Base-by-base conservation (phyloP, 2,888 invertebrate genomes). In the Leptinotarsa tumamoca region DNA sequence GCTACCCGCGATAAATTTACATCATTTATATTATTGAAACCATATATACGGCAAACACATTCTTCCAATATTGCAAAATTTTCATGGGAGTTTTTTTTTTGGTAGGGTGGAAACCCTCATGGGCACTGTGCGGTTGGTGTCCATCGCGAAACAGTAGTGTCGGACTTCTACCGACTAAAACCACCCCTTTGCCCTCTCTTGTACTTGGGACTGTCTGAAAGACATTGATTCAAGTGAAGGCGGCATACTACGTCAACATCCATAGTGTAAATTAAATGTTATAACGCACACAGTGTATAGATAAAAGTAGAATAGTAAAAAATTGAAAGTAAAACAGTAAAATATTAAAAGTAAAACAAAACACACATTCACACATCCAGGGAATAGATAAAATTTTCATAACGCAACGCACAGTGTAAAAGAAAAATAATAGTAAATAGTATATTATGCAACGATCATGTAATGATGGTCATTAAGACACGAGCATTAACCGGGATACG, bases 161-260 rank as follows among this genome's bases (percentile, higher is more conserved):
- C 21, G 68, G 68, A 50, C 23, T 68, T 33, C 5, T 50, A 73
- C 68, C 68, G n/a, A 58, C 68, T 61, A 73, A 73, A 68, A 73
- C 43, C 68, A 58, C 56, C 68, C 51, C 73, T 33, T 50, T 54
- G 33, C 54, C 15, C 54, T 33, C 51, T 21, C 33, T 27, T n/a
- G 18, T 67, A 49, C 23, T 54, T 54, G 49, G 66, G 1, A 67
- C 49, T 49, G 66, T 67, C 18, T 67, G n/a, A 14, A 33, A 10
- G 49, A 67, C 49, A 67, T 67, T 14, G 17, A 49, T 67, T 49
- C n/a, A 33, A 33, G 66, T 67, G 49, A 15, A n/a, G 49, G 27
- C 10, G 43, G 33, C 43, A 43, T 49, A 10, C 18, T 43, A 21
- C 63, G 23, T 2, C 2, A 15, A 51, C 4, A 50, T 4, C 15